Percentiles rank a stretch among this genome's conserved stretches.
Conservation (phyloP, 1,140 invertebrate species). For the Heliconius congener region DNA sequence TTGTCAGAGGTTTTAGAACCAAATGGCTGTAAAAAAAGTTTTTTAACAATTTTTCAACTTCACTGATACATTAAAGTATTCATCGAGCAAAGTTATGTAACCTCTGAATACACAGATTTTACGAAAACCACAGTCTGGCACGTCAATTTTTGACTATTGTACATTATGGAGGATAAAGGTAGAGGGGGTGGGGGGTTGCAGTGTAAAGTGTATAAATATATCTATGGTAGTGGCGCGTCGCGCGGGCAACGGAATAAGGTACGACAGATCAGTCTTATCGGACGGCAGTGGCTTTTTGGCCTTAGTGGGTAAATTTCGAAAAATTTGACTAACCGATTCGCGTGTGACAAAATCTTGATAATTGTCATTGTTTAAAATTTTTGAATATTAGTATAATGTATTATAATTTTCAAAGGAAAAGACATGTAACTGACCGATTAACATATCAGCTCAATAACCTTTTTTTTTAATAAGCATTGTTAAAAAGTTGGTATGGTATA, state of each 20-base stretch:
- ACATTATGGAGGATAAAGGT: conserved; percentile 71
- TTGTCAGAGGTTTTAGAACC: neutral
- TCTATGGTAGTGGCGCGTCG: conserved; percentile 63
- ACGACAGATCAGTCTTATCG: conserved; percentile 70
- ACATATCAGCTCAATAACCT: no score
- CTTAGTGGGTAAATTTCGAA: neutral
- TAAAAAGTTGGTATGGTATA: no score
- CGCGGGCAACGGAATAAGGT: conserved; percentile 57
- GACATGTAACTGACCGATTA: no score
- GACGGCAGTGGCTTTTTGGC: conserved; percentile 26
- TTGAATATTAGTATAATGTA: no score
- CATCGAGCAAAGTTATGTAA: no score
- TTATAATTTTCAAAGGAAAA: no score
- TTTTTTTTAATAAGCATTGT: no score
- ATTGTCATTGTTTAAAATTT: neutral
- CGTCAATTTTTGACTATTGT: conserved; percentile 66
- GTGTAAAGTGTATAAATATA: conserved; percentile 75
- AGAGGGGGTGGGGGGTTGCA: conserved; percentile 50
- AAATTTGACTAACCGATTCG: neutral
- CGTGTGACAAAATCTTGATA: neutral
- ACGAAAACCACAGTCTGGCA: conserved; percentile 57
- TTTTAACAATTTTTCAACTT: neutral
- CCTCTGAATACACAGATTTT: conserved; percentile 28
- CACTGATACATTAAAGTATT: no score
- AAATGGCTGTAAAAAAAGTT: neutral